Conservation (phyloP, 2,797 vertebrate genomes). For the Chromis chromis region DNA sequence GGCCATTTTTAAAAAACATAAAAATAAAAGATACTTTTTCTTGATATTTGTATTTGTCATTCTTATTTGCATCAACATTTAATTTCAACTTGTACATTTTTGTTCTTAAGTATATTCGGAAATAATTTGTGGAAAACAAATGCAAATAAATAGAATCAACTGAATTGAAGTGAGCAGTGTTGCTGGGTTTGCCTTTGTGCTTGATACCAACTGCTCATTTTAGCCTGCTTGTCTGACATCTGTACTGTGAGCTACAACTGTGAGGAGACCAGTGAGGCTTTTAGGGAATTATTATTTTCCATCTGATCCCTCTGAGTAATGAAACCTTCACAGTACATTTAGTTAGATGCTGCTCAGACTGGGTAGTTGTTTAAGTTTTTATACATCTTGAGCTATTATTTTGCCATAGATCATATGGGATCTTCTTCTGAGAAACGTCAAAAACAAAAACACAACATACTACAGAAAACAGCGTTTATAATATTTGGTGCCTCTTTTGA, state of each 20-base stretch:
- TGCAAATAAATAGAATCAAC: conserved; percentile 3
- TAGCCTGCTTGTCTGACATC: conserved; percentile 45
- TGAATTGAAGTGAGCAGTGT: conserved; percentile 5
- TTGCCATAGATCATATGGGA: neutral
- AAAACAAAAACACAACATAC: conserved; percentile 1
- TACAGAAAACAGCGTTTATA: neutral
- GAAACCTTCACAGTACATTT: conserved; percentile 18
- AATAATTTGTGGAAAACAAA: conserved; percentile 18
- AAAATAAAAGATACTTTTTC: conserved; percentile 80
- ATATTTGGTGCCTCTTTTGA: neutral
- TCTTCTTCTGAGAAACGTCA: neutral
- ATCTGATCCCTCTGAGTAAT: conserved; percentile 8
- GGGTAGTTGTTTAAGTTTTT: neutral
- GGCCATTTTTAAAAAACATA: conserved; percentile 76
- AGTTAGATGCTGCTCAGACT: conserved; percentile 17
- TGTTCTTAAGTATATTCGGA: conserved; percentile 25
- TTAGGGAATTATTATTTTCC: conserved; percentile 12
- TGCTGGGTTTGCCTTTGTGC: conserved; percentile 19
- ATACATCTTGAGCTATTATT: conserved; percentile 5
- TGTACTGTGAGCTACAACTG: conserved; percentile 56
- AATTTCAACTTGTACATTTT: conserved; percentile 1
- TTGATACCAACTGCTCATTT: conserved; percentile 38
- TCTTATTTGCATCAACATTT: conserved; percentile 44
- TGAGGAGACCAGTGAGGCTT: conserved; percentile 17
- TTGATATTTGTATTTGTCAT: conserved; percentile 67